Evolutionary conservation across 2,888 invertebrate species (phyloP), one percentile per base, ranked within the genome.

Genomic region (Caenorhabditis becei): DNA sequence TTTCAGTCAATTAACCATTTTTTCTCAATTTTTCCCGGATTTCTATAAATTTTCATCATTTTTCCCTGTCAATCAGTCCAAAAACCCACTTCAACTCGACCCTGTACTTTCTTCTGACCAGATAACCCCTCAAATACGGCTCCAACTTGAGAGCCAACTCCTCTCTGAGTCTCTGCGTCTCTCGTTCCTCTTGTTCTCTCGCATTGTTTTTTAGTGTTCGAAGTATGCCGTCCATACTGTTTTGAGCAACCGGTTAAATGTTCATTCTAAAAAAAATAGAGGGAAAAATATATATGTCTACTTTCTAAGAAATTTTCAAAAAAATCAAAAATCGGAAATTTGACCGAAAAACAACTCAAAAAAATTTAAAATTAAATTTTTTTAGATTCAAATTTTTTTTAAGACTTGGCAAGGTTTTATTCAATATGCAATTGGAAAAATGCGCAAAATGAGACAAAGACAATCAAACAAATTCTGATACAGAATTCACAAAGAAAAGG

Each of bases 181-280:
- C 83, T 53, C 77, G 35, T 49, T 80, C 82, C 41, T 79, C 71
- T 11, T 86, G 80, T 49, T 86, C 84, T 69, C 67, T 80, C 44
- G 84, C 83, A 53, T 84, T 82, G 54, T 84, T 74, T 32, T 84
- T 82, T 11, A 86, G 75, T 35, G 77, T 82, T 53, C 63, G 63
- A 26, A 82, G 32, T 24, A 79, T 82, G 53, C 67, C 75, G 35
- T 82, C 82, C 82, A 82, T 82, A 10, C 7, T 59, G 4, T 1
- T 26, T 53, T 14, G 32, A 14, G 41, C 14, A 11, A 41, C 14
- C 8, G 14, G 2, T 41, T 2, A 11, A 14, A 41, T 41, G n/a
- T 41, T 41, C 41, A 41, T 41, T 11, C 41, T 41, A 14, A 2
- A 41, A 41, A 32, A 32, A 32, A 32, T 10, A 44, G n/a, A n/a